A percentile compares a stretch with the other conserved stretches of the same genome.
These are phyloP conservation scores for Tiliqua scincoides DNA, from an alignment of 2,113 vertebrate genomes.

Conservation along the genomic window DNA sequence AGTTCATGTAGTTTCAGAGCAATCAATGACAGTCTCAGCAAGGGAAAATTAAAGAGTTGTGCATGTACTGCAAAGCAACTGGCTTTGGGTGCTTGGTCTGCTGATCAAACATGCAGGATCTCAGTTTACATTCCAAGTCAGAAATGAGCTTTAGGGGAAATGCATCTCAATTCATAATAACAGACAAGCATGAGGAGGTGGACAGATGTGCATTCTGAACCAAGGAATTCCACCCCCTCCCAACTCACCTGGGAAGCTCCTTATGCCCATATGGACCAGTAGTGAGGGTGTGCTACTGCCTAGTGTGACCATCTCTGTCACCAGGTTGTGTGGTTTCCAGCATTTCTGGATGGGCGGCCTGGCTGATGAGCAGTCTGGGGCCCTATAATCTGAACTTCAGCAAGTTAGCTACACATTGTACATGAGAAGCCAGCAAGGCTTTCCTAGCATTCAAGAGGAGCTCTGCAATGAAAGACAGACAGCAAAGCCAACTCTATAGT, in stretches of 20 bases:
- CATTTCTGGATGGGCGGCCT: no score
- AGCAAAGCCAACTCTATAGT: not conserved
- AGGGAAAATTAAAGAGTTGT: no score
- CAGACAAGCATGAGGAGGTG: not conserved
- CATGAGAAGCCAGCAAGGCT: not conserved
- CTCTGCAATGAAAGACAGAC: not conserved
- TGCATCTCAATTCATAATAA: not conserved
- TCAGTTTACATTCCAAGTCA: not conserved
- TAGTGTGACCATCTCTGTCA: no score
- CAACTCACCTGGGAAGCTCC: no score
- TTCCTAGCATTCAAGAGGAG: not conserved
- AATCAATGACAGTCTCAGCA: no score
- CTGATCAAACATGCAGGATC: not conserved
- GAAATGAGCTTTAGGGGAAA: not conserved
- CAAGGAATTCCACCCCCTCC: not conserved
- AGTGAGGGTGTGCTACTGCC: no score
- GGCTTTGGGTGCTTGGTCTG: not conserved
- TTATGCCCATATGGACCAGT: no score
- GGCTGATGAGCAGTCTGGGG: no score
- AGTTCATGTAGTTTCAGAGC: no score
- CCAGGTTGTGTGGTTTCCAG: no score
- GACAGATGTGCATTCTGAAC: not conserved
- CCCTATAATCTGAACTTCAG: not conserved
- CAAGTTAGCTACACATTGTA: not conserved
- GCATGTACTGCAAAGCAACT: no score